These are phyloP conservation scores for Anadara kagoshimensis DNA, from an alignment of 1,140 invertebrate species.

Conservation along the genomic window DNA sequence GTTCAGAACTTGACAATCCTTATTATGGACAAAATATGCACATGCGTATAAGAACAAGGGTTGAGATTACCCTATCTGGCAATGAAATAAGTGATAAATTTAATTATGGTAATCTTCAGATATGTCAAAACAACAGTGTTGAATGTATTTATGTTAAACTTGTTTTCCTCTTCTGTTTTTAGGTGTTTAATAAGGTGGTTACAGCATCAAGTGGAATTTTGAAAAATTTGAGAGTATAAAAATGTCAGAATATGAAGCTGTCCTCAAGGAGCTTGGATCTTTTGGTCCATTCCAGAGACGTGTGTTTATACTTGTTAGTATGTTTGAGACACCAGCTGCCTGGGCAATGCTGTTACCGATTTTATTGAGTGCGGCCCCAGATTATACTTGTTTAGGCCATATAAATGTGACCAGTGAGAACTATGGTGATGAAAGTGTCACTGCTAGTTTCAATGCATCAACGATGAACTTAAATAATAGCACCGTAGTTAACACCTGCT, in stretches of 20 bases:
- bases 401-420: conserved; percentile 1
- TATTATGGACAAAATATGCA: too few relatives aligned
- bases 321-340: conserved; percentile 64
- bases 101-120: too few relatives aligned
- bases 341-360: conserved; percentile 67
- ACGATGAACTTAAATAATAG: not conserved
- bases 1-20: too few relatives aligned
- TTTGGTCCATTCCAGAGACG: conserved; percentile 56
- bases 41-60: too few relatives aligned
- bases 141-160: too few relatives aligned
- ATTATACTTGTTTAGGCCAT: conserved; percentile 34
- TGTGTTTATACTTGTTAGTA: conserved; percentile 62
- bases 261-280: conserved; percentile 53
- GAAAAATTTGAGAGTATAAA: too few relatives aligned
- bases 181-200: too few relatives aligned
- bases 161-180: too few relatives aligned
- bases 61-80: too few relatives aligned
- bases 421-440: not conserved
- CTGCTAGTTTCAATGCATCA: conserved; percentile 19
- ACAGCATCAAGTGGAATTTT: too few relatives aligned
- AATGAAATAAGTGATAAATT: too few relatives aligned
- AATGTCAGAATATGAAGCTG: conserved; percentile 60
- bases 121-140: too few relatives aligned
- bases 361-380: conserved; percentile 48
- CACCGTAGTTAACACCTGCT: conserved; percentile 2